Evolutionary conservation across 1,140 invertebrate genomes (phyloP).

Genomic region (Drosophila fuyamai): DNA sequence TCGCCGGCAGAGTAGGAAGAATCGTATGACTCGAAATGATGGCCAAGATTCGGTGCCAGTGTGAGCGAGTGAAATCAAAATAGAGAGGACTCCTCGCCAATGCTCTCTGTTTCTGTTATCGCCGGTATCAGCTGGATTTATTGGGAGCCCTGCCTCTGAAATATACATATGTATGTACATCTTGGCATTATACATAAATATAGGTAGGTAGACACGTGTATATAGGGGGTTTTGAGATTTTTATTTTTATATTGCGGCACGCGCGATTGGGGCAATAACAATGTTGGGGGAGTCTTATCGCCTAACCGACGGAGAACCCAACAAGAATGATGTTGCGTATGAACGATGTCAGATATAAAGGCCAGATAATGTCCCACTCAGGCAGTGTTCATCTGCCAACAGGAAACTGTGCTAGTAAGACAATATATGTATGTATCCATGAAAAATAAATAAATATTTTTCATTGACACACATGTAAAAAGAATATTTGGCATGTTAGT

Average conservation of each 20-base stretch:
- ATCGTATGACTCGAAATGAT: constrained; percentile 37
- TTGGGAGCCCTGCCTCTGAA: constrained; percentile 9
- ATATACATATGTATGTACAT: background rate
- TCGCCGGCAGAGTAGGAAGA: constrained; percentile 1
- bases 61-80: constrained; percentile 8
- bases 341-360: constrained; percentile 11
- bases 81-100: constrained; percentile 1
- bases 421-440: background rate
- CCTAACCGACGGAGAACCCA: constrained; percentile 18
- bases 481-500: too few species aligned
- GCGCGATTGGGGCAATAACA: constrained; percentile 35
- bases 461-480: background rate
- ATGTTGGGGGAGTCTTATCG: constrained; percentile 15
- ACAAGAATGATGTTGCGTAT: constrained; percentile 32
- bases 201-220: constrained; percentile 13
- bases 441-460: background rate
- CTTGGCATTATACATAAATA: background rate
- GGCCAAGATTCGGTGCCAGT: constrained; percentile 18
- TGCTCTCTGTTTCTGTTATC: constrained; percentile 29
- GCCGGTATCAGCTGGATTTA: constrained; percentile 25
- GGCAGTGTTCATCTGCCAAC: constrained; percentile 1
- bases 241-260: constrained; percentile 55
- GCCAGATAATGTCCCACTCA: constrained; percentile 11
- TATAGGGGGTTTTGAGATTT: constrained; percentile 42
- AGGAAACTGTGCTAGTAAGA: background rate